These are phyloP conservation scores for Bradysia coprophila DNA, from an alignment of 1,140 invertebrate species.

Conservation along the genomic window DNA sequence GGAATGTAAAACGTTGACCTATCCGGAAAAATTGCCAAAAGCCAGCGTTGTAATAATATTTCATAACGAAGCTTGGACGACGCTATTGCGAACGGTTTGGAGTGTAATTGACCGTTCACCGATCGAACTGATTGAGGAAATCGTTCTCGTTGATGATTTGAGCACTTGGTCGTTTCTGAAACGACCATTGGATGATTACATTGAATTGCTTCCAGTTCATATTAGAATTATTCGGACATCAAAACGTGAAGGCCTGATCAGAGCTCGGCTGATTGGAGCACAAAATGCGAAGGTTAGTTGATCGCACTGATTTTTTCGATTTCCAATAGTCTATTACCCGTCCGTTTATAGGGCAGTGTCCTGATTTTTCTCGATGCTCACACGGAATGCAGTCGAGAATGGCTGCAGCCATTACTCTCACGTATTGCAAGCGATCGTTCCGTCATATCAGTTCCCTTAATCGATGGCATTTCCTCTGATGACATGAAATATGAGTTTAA, in stretches of 20 bases:
- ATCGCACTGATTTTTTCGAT: no score
- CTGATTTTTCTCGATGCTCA: slow-evolving; percentile 80
- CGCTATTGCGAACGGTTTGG: slow-evolving; percentile 67
- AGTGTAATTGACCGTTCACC: slow-evolving; percentile 68
- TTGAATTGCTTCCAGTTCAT: slow-evolving; percentile 43
- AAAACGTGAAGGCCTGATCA: slow-evolving; percentile 63
- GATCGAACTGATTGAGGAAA: slow-evolving; percentile 53
- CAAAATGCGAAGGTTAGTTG: slow-evolving; percentile 37
- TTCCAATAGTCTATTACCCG: slow-evolving; percentile 16
- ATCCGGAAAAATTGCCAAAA: slow-evolving; percentile 50
- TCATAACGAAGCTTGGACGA: slow-evolving; percentile 88
- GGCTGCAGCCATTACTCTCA: slow-evolving; percentile 71
- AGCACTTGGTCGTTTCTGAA: slow-evolving; percentile 47
- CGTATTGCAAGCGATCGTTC: slow-evolving; percentile 52
- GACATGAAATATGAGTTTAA: slow-evolving; percentile 77
- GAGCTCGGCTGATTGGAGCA: slow-evolving; percentile 72
- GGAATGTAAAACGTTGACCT: slow-evolving; percentile 35
- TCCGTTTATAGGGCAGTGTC: slow-evolving; percentile 37
- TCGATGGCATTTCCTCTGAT: slow-evolving; percentile 88
- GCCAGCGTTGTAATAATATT: slow-evolving; percentile 77
- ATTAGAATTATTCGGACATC: slow-evolving; percentile 47
- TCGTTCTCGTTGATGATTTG: slow-evolving; percentile 84
- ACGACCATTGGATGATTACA: slow-evolving; percentile 41
- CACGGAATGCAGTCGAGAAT: slow-evolving; percentile 77
- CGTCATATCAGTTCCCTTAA: slow-evolving; percentile 80